Conservation (phyloP, 2,888 invertebrate genomes). For the Sympetrum striolatum region DNA sequence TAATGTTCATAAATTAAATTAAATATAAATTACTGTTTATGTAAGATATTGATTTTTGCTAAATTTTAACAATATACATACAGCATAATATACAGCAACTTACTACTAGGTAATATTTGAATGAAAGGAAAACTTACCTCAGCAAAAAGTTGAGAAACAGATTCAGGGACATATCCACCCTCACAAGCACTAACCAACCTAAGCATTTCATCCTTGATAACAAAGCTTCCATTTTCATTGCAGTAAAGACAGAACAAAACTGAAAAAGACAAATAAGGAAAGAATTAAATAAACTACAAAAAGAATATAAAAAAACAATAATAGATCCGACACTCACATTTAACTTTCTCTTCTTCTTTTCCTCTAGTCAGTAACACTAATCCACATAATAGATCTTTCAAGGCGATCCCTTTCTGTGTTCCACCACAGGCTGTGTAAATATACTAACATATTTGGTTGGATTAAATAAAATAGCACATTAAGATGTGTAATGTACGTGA, state of each 20-base stretch:
- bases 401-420: slow-evolving; percentile 78
- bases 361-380: slow-evolving; percentile 87
- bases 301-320: neutral
- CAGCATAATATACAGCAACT: no score
- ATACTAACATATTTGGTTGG: slow-evolving; percentile 60
- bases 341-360: slow-evolving; percentile 82
- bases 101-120: no score
- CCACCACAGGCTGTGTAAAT: slow-evolving; percentile 86
- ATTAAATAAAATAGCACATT: neutral
- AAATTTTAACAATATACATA: no score
- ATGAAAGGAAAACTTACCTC: slow-evolving; percentile 55
- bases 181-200: slow-evolving; percentile 60
- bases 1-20: no score
- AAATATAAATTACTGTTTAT: no score
- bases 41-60: no score
- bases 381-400: slow-evolving; percentile 84
- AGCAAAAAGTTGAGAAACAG: slow-evolving; percentile 59
- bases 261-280: slow-evolving; percentile 58
- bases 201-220: slow-evolving; percentile 77
- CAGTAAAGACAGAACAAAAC: slow-evolving; percentile 87
- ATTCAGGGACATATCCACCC: slow-evolving; percentile 59
- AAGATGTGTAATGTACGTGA: neutral
- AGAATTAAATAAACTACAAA: neutral
- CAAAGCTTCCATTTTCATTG: slow-evolving; percentile 78
- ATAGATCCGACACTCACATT: slow-evolving; percentile 65